Evolutionary conservation across 2,797 vertebrate species (phyloP).

Genomic region (Dendrocincla fuliginosa): DNA sequence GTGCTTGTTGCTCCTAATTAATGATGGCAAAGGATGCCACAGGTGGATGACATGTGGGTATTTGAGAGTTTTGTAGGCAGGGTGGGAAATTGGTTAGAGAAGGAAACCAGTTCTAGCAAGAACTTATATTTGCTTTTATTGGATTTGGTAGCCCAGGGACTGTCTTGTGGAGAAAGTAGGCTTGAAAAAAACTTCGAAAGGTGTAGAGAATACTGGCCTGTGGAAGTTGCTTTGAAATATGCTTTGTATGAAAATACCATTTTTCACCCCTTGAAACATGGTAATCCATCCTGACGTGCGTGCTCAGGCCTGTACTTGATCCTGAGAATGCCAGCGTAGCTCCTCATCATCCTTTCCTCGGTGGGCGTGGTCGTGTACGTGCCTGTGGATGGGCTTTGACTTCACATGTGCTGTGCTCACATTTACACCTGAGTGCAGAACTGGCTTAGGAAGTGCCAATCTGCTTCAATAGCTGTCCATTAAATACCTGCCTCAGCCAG

Average conservation of each 20-base stretch:
- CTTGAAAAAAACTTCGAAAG: not conserved
- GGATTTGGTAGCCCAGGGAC: not conserved
- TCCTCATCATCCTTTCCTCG: not conserved
- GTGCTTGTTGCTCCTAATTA: not conserved
- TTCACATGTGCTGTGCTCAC: not conserved
- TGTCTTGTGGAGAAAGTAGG: not conserved
- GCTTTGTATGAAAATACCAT: not conserved
- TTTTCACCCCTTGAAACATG: not conserved
- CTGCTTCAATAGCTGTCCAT: not conserved
- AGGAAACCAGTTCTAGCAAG: not conserved
- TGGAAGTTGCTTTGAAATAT: not conserved
- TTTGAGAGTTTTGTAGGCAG: not conserved
- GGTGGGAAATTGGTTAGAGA: not conserved
- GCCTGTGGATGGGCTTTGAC: not conserved
- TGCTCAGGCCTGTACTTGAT: not conserved
- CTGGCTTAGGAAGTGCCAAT: not conserved
- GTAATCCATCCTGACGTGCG: not conserved
- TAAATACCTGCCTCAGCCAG: not conserved
- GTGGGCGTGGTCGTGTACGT: not conserved
- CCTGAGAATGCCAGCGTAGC: not conserved
- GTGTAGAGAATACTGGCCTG: not conserved
- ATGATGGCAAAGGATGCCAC: not conserved
- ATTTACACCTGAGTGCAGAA: not conserved
- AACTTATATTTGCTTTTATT: not conserved
- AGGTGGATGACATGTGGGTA: not conserved